Conservation (phyloP, 2,888 invertebrate species). For the Orchesella flavescens region DNA sequence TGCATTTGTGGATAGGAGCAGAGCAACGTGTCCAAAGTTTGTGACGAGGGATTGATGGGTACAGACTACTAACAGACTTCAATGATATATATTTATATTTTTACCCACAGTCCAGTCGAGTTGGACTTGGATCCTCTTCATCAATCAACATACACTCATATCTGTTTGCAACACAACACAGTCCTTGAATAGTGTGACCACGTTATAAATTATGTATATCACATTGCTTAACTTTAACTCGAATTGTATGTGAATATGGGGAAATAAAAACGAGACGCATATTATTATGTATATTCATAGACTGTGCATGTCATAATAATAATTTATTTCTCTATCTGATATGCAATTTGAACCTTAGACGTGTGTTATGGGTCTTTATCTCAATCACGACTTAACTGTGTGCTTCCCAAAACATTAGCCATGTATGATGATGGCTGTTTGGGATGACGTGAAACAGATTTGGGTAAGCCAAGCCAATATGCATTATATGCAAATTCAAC, state of each 20-base stretch:
- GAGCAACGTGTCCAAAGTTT: slow-evolving; percentile 36
- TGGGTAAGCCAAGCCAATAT: no score
- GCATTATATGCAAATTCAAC: no score
- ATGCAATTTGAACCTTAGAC: slow-evolving; percentile 24
- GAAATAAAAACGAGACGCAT: neutral
- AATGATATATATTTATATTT: neutral
- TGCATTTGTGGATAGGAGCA: neutral
- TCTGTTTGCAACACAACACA: neutral
- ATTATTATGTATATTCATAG: neutral
- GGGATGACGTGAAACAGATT: no score
- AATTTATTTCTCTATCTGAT: slow-evolving; percentile 2
- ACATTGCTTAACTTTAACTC: neutral
- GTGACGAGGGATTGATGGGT: slow-evolving; percentile 33
- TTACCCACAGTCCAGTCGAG: slow-evolving; percentile 3
- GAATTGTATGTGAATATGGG: neutral
- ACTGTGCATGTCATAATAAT: neutral
- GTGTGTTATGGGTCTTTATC: slow-evolving; percentile 1
- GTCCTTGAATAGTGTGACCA: neutral
- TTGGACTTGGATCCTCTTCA: slow-evolving; percentile 47
- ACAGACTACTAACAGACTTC: slow-evolving; percentile 13
- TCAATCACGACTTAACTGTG: slow-evolving; percentile 47
- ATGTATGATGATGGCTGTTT: no score
- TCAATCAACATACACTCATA: neutral
- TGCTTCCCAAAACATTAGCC: slow-evolving; percentile 6
- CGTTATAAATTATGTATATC: neutral